Evolutionary conservation across 2,113 vertebrate species (phyloP).

Genomic region (Ceyx margarethae): DNA sequence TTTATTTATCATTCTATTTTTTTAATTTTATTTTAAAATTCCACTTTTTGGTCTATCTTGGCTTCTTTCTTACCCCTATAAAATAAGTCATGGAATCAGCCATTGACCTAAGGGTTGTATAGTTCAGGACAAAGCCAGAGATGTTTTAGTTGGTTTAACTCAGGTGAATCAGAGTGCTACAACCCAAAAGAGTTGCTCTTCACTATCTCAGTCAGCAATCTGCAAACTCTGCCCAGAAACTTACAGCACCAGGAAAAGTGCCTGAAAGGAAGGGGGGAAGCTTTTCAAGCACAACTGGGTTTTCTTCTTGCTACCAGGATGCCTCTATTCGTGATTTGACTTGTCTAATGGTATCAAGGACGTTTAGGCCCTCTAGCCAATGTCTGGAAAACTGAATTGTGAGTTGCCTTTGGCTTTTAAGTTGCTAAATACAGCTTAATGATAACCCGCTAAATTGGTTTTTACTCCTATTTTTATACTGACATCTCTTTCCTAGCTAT

Average conservation of each 20-base stretch:
- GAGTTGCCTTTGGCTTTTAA: constrained; percentile 49
- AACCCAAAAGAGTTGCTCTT: background rate
- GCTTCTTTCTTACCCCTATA: background rate
- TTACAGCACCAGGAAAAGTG: background rate
- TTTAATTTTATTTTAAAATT: background rate
- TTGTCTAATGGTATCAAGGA: constrained; percentile 10
- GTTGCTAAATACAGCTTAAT: constrained; percentile 17
- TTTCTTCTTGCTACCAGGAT: constrained; percentile 6
- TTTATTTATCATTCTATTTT: background rate
- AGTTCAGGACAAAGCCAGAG: background rate
- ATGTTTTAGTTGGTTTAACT: background rate
- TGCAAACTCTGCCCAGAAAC: background rate
- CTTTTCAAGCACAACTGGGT: background rate
- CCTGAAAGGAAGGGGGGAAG: background rate
- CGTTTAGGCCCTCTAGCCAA: constrained; percentile 34
- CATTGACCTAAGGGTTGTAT: background rate
- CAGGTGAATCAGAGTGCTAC: background rate
- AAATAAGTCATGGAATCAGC: background rate
- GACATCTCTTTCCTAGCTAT: background rate
- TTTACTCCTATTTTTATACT: constrained; percentile 11
- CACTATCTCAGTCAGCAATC: background rate
- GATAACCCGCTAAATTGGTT: constrained; percentile 41
- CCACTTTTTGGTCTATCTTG: background rate
- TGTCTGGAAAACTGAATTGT: constrained; percentile 31
- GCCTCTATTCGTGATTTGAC: constrained; percentile 1